phyloP scores from a whole-genome alignment of 1,140 invertebrate species.

The Saccostrea cuccullata region DNA sequence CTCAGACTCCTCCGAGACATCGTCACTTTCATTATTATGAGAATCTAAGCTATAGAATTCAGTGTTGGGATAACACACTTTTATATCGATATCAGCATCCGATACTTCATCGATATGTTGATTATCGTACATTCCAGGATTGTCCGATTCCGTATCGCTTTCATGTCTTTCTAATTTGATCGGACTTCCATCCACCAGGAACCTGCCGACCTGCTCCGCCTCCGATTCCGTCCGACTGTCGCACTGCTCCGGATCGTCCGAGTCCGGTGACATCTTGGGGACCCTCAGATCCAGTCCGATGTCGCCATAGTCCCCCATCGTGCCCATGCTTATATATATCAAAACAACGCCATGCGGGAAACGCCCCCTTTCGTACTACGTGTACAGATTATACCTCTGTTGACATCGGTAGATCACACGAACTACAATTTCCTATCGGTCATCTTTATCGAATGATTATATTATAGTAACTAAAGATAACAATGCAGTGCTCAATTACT shows the following conservation, averaged over 20 bases:
- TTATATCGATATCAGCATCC: background rate
- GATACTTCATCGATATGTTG: background rate
- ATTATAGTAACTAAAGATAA: too few relatives aligned
- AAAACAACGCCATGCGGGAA: conserved; percentile 5
- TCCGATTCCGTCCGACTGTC: conserved; percentile 30
- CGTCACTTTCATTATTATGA: background rate
- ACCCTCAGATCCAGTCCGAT: conserved; percentile 13
- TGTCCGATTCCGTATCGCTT: background rate
- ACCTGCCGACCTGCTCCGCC: background rate
- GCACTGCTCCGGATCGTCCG: background rate
- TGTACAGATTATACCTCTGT: background rate
- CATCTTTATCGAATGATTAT: too few relatives aligned
- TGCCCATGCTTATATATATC: background rate
- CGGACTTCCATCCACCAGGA: background rate
- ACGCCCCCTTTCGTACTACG: conserved; percentile 2
- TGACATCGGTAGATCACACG: background rate
- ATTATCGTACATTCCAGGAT: background rate
- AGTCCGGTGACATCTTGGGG: background rate
- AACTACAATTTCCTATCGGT: too few relatives aligned
- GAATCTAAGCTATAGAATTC: background rate
- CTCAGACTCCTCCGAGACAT: background rate
- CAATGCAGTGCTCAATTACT: too few relatives aligned
- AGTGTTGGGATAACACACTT: background rate
- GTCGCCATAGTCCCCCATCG: conserved; percentile 5
- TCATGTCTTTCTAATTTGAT: conserved; percentile 9